Conservation (phyloP, 2,888 invertebrate species). For the Hesperia comma region DNA sequence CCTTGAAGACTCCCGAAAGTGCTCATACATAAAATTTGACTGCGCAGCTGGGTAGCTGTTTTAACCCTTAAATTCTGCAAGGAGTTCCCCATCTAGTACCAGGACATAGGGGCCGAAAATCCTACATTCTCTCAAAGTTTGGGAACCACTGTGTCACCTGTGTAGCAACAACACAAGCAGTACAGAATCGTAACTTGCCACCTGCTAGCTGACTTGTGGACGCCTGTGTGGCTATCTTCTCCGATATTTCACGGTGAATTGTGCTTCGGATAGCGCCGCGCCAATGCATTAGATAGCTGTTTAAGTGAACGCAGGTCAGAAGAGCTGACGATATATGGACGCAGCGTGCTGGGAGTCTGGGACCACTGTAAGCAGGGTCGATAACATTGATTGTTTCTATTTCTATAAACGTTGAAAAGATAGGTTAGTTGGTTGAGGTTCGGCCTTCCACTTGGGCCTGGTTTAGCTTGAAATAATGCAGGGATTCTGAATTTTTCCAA, state of each 20-base stretch:
- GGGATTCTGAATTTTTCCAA: no score
- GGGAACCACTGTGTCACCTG: conserved; percentile 4
- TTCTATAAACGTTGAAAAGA: no score
- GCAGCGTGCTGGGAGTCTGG: background rate
- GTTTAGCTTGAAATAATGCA: no score
- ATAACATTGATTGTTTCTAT: background rate
- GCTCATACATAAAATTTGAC: no score
- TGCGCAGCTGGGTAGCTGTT: no score
- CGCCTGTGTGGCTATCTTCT: conserved; percentile 31
- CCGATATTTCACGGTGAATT: conserved; percentile 40
- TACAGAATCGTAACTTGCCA: conserved; percentile 27
- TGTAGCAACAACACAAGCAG: conserved; percentile 3
- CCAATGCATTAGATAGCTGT: conserved; percentile 34
- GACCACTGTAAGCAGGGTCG: background rate
- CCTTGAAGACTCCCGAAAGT: no score
- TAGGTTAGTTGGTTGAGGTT: no score
- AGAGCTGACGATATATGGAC: conserved; percentile 26
- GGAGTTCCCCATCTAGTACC: no score
- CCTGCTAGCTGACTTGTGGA: conserved; percentile 35
- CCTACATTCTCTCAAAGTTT: conserved; percentile 21
- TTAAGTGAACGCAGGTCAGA: conserved; percentile 33
- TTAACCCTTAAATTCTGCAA: no score
- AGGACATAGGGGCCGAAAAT: background rate
- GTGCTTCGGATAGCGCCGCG: conserved; percentile 29
- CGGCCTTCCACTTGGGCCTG: no score